phyloP scores from a whole-genome alignment of 2,113 vertebrate genomes.

The Monopterus albus region DNA sequence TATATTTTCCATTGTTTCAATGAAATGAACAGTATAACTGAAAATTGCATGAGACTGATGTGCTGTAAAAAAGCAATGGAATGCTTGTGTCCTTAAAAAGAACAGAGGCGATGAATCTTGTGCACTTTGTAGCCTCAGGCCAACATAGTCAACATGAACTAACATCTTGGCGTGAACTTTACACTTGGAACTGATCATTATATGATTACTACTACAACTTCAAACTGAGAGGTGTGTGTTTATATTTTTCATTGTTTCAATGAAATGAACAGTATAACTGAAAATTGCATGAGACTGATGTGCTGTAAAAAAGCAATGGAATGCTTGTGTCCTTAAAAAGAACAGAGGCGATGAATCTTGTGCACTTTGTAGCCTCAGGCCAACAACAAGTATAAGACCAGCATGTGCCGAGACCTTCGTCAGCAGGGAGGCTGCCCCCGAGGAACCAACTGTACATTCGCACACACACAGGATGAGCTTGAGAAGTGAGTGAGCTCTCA shows the following conservation, averaged over 20 bases:
- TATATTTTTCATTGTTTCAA: no score
- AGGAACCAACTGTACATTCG: conserved; percentile 96
- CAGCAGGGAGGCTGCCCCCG: conserved; percentile 95
- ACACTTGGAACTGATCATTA: neutral
- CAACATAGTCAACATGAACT: conserved; percentile 79
- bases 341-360: no score
- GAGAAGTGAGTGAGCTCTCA: conserved; percentile 88
- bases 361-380: conserved; percentile 86
- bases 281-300: no score
- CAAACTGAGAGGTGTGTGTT: neutral
- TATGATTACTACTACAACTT: neutral
- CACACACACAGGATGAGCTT: conserved; percentile 97
- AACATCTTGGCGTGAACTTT: conserved; percentile 4
- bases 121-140: conserved; percentile 86
- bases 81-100: no score
- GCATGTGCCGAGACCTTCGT: conserved; percentile 96
- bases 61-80: no score
- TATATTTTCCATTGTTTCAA: no score
- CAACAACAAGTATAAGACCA: conserved; percentile 98
- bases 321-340: no score
- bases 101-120: no score
- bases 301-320: no score
- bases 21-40: no score
- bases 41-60: no score
- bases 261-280: no score